Evolutionary conservation across 2,888 invertebrate genomes (phyloP), one percentile per base, ranked within the genome.

Genomic region (Drosophila mimetica): DNA sequence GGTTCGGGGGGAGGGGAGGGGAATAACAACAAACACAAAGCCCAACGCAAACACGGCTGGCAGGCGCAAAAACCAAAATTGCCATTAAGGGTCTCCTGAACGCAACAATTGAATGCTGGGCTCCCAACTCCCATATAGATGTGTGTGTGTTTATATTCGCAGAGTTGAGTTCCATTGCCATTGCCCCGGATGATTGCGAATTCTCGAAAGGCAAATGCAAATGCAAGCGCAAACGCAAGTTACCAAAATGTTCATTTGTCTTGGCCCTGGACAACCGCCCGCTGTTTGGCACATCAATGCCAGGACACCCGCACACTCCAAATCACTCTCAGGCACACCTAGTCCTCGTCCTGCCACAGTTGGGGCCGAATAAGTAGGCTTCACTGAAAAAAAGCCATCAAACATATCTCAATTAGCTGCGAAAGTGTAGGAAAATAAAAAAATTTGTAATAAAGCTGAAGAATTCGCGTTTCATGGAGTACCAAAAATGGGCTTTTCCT

Each of bases 201-300:
- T 46, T 37, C 34, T 46, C 54, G 47, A 51, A 66, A 57, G 50
- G 66, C 75, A 79, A 78, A 52, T 52, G 66, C 75, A 78, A 79
- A 81, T 82, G 76, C 76, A 85, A 78, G 47, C 47, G 66, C 75
- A 78, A 79, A 81, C 78, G 76, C 76, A 69, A 79, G 83, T 65
- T 79, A 47, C 59, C 67, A 58, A 75, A 75, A 75, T 85, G 72
- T 72, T 72, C 76, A 75, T 78, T 85, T 82, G 76, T 64, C 86
- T 83, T 79, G 67, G 42, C 18, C 63, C 54, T 46, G 57, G 55
- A 53, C 58, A 47, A 55, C 53, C 66, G 48, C 8, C 34, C 53
- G 57, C 34, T 39, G 47, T 64, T 51, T 74, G 61, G 59, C 64
- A 74, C 83, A 77, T 83, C 80, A 83, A 65, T 74, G 71, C 47